These are phyloP conservation scores for Tor tambroides DNA, from an alignment of 2,113 vertebrate genomes.

Conservation along the genomic window DNA sequence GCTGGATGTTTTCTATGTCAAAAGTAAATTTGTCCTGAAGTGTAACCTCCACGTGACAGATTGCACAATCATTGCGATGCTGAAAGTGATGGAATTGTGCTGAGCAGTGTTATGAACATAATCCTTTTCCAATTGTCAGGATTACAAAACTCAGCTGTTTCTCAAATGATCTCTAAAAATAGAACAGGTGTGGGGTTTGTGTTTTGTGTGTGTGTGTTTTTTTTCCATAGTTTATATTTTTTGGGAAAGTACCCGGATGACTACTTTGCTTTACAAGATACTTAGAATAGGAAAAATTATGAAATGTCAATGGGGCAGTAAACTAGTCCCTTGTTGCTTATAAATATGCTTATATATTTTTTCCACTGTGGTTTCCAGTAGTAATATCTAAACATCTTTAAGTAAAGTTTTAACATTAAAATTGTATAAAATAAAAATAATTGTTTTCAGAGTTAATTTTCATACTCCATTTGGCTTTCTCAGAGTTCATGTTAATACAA, in stretches of 20 bases:
- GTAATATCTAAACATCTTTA: no score
- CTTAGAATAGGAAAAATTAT: not conserved
- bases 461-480: no score
- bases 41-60: not conserved
- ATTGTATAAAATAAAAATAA: no score
- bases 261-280: not conserved
- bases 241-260: not conserved
- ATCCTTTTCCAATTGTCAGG: conserved; percentile 39
- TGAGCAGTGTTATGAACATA: conserved; percentile 30
- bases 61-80: conserved; percentile 5
- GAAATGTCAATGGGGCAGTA: not conserved
- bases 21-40: not conserved
- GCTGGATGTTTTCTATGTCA: not conserved
- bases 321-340: not conserved
- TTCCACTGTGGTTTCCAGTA: no score
- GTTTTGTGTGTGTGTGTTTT: not conserved
- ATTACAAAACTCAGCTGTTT: conserved; percentile 35
- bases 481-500: not conserved
- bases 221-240: not conserved
- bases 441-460: no score
- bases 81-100: conserved; percentile 32
- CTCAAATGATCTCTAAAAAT: conserved; percentile 46
- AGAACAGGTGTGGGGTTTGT: conserved; percentile 36
- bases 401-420: no score
- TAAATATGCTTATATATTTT: no score